phyloP scores from a whole-genome alignment of 2,888 invertebrate species.

The Callyntrura guangdongensis region DNA sequence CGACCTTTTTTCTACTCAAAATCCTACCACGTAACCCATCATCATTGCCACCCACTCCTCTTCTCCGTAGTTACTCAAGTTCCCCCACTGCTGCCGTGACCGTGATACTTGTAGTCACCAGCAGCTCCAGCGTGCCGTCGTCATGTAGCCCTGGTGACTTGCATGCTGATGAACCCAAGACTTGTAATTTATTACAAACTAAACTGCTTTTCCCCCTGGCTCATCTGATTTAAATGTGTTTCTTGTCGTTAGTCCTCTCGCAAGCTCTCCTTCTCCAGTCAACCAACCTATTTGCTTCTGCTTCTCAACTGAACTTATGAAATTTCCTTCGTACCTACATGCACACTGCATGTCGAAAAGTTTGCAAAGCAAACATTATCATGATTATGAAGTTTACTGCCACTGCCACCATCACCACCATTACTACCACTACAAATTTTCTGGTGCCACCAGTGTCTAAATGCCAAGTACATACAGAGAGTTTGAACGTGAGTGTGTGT shows the following conservation, averaged over 20 bases:
- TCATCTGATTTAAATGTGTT: constrained; percentile 53
- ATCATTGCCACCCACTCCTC: constrained; percentile 38
- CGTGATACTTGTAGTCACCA: too few species aligned
- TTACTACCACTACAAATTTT: not conserved
- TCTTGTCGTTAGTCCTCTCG: not conserved
- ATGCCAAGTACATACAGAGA: not conserved
- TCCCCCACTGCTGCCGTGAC: constrained; percentile 30
- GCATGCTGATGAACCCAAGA: constrained; percentile 69
- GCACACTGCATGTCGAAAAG: not conserved
- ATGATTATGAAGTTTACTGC: not conserved
- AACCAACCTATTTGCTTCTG: not conserved
- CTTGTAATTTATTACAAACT: constrained; percentile 69
- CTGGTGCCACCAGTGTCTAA: not conserved
- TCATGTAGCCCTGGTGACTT: constrained; percentile 25
- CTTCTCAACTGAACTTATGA: not conserved
- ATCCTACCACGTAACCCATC: not conserved
- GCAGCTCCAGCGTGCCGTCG: not conserved
- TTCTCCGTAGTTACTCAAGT: constrained; percentile 10
- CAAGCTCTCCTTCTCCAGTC: not conserved
- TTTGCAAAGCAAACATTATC: constrained; percentile 25
- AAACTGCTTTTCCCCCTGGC: constrained; percentile 38
- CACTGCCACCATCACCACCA: not conserved
- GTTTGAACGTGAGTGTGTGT: not conserved
- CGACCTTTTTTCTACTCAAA: not conserved
- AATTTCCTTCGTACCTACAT: not conserved